Evolutionary conservation across 2,113 vertebrate species (phyloP), one percentile per base, ranked within the genome.

Genomic region (Polypterus senegalus): DNA sequence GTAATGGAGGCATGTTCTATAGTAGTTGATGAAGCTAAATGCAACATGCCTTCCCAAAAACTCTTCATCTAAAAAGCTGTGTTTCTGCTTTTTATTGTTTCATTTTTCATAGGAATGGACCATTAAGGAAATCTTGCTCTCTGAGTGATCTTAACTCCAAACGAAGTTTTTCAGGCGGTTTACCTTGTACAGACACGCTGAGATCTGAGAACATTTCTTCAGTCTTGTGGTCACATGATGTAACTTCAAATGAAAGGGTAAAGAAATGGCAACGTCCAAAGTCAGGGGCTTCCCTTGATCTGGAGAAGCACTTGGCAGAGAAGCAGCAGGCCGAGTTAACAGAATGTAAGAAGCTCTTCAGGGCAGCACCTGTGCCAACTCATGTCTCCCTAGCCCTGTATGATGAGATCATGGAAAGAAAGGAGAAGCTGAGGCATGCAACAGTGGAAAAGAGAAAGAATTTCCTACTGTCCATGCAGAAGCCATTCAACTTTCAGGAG

Each of bases 341-440:
- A 0, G 92, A 97, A 78, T 93, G 92, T 72, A 84, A 83, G 70
- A 92, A 88, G 72, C 86, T 93, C 73, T 97, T 98, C 75, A 78
- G 76, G 54, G 91, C 91, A 6, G 76, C 79, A 10, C 90, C 91
- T 2, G 89, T 90, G 51, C 93, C 93, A 0, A 78, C 79, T 3
- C 84, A 91, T 0, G 76, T 95, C 64, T 78, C 70, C 68, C 76
- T 87, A 55, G 82, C 87, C 5, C 83, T 89, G 62, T 97, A 91
- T 72, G 73, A 78, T 49, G 81, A 92, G 66, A 80, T 97, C 65
- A 71, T 85, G 76, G 78, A 84, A 63, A 73, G 73, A 65, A 83
- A 72, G 5, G 89, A 94, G 68, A 82, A 78, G 48, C 80, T 81
- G 67, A 89, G 92, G 73, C 81, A 69, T 71, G 73, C 71, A 7